Evolutionary conservation across 1,140 invertebrate genomes (phyloP).

Genomic region (Temnothorax nylanderi): DNA sequence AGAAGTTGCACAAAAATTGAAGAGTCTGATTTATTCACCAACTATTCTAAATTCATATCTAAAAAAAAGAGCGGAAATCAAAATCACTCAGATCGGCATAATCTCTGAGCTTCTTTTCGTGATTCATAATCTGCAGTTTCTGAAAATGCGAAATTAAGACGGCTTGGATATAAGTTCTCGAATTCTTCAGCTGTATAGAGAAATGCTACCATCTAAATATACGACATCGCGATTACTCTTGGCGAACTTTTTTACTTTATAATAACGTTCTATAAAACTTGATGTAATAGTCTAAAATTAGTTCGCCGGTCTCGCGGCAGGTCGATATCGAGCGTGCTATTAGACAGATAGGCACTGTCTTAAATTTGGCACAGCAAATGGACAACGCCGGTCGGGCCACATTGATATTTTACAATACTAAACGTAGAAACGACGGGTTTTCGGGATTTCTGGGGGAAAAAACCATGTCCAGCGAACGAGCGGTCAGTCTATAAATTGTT

Average conservation of each 20-base stretch:
- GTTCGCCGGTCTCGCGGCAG: not conserved
- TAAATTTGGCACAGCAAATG: slow-evolving; percentile 29
- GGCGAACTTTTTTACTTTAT: slow-evolving; percentile 30
- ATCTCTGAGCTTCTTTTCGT: not conserved
- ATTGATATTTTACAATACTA: slow-evolving; percentile 28
- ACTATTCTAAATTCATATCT: not conserved
- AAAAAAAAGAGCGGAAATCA: not conserved
- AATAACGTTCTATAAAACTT: slow-evolving; percentile 37
- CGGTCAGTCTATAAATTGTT: slow-evolving; percentile 30
- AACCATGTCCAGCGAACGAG: not conserved
- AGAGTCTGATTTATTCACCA: not conserved
- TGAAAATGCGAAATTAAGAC: slow-evolving; percentile 9
- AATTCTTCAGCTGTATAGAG: not conserved
- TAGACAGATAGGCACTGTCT: slow-evolving; percentile 21
- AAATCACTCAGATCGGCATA: too few species aligned
- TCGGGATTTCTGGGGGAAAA: not conserved
- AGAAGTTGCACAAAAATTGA: not conserved
- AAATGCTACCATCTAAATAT: not conserved
- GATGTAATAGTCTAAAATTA: slow-evolving; percentile 33
- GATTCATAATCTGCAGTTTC: not conserved
- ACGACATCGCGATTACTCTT: not conserved
- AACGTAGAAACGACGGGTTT: slow-evolving; percentile 20
- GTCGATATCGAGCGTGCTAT: slow-evolving; percentile 36
- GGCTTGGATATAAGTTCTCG: not conserved
- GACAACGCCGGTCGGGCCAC: not conserved